Evolutionary conservation across 37 sponge, comb jelly and placozoan species (phyloP).

Genomic region (Beroe ovata): DNA sequence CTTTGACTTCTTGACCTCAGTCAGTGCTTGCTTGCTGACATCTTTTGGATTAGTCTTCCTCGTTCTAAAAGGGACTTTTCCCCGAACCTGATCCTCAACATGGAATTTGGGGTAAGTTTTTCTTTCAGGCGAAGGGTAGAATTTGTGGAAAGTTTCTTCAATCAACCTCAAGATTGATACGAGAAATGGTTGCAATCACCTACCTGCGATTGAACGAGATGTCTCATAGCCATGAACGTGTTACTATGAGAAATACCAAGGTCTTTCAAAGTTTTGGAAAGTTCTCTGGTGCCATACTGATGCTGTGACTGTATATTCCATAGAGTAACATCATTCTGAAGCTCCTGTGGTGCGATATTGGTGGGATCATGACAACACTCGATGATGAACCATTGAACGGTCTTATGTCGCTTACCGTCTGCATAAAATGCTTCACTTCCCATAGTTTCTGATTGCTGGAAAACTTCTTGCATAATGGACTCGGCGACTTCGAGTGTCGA

Average conservation of each 20-base stretch:
- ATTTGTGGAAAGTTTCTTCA: too few species aligned
- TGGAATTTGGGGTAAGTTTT: too few species aligned
- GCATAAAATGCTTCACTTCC: not conserved
- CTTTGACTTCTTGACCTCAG: not conserved
- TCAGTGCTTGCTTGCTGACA: not conserved
- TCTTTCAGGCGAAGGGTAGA: too few species aligned
- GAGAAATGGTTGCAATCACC: too few species aligned
- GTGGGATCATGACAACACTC: too few species aligned
- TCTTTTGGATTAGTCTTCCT: not conserved
- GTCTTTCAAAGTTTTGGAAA: not conserved
- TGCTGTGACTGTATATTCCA: not conserved
- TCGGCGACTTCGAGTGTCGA: not conserved
- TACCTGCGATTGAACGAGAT: not conserved
- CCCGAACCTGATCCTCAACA: not conserved
- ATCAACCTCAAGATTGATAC: too few species aligned
- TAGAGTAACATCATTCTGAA: not conserved
- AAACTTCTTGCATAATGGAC: not conserved
- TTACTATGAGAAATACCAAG: not conserved
- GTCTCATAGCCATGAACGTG: not conserved
- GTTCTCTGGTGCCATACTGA: not conserved
- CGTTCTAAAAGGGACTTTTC: not conserved
- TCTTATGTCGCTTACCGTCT: not conserved
- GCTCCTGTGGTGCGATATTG: not conserved
- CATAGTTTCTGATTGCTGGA: not conserved
- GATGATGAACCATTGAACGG: too few species aligned